phyloP scores from a whole-genome alignment of 2,888 invertebrate species.

The Lutraria lutraria region DNA sequence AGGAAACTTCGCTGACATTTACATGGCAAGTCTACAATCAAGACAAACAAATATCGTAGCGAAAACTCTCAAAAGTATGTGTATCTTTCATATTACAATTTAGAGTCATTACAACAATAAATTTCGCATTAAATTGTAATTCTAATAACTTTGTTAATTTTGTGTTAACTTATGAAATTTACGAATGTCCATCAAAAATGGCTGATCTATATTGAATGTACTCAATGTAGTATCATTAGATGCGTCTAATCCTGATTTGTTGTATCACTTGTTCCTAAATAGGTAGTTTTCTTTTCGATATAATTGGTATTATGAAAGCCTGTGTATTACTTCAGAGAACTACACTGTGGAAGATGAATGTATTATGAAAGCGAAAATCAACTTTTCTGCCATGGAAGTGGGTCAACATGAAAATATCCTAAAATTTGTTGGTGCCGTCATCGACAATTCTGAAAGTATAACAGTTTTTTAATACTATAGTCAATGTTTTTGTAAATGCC shows the following conservation, averaged over 20 bases:
- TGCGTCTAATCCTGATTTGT: no score
- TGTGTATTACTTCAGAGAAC: constrained; percentile 46
- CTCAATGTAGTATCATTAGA: no score
- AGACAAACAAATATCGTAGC: constrained; percentile 59
- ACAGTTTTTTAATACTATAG: background rate
- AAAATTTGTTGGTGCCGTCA: constrained; percentile 72
- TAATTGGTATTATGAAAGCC: no score
- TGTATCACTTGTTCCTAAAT: no score
- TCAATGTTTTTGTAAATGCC: background rate
- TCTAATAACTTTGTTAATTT: no score
- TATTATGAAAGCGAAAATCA: constrained; percentile 75
- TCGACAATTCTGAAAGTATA: constrained; percentile 63
- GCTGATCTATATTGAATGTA: no score
- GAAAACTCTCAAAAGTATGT: constrained; percentile 73
- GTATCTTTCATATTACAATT: background rate
- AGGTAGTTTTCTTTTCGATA: no score
- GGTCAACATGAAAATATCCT: constrained; percentile 70
- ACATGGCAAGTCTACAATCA: constrained; percentile 58
- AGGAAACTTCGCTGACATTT: constrained; percentile 76
- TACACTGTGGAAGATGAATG: constrained; percentile 58
- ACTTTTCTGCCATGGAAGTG: constrained; percentile 65
- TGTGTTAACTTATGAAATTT: no score
- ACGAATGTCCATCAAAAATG: no score
- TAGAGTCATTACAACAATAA: background rate
- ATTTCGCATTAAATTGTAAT: no score